Conservation (phyloP, 2,888 invertebrate genomes). For the Ophion slaviceki region DNA sequence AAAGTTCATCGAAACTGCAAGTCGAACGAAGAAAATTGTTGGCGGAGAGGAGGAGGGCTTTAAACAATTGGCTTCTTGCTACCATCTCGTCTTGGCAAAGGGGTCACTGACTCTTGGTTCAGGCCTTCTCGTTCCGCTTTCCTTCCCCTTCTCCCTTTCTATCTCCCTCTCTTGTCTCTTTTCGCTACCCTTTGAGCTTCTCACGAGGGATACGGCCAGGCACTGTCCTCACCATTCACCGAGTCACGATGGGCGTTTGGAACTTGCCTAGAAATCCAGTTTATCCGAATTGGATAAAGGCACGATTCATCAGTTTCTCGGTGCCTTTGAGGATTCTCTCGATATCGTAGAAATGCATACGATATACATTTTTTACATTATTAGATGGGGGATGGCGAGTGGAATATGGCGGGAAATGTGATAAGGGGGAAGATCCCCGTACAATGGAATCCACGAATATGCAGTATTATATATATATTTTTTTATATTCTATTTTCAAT, state of each 20-base stretch:
- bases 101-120: conserved; percentile 22
- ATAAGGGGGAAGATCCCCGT: no score
- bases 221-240: not conserved
- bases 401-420: no score
- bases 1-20: conserved; percentile 54
- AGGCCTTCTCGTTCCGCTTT: not conserved
- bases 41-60: conserved; percentile 9
- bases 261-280: not conserved
- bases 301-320: not conserved
- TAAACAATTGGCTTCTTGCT: conserved; percentile 49
- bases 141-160: not conserved
- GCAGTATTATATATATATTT: no score
- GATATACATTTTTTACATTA: no score
- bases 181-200: not conserved
- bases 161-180: no score
- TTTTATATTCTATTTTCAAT: no score
- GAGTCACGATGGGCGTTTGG: conserved; percentile 6
- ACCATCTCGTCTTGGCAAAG: conserved; percentile 3
- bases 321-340: not conserved
- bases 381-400: no score
- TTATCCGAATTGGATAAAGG: not conserved
- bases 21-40: conserved; percentile 32
- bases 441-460: no score
- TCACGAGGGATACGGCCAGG: conserved; percentile 8
- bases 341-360: no score